Conservation (phyloP, 2,113 vertebrate species). For the Ailurus styani region DNA sequence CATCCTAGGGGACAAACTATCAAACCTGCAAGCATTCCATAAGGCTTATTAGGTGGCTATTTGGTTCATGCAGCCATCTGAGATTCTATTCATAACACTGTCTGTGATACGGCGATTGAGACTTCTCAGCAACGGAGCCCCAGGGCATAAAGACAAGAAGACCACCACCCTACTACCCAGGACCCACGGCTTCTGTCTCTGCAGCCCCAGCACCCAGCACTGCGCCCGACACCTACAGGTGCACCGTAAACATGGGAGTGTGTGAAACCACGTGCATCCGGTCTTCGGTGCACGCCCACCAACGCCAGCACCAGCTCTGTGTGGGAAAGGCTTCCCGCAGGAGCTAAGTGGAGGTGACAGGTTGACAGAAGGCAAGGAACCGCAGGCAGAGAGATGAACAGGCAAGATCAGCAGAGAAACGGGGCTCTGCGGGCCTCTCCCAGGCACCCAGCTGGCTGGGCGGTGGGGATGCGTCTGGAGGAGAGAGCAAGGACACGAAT, state of each 20-base stretch:
- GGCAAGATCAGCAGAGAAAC: not conserved
- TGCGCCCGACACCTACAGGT: not conserved
- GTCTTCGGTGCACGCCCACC: not conserved
- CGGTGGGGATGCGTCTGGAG: rapidly evolving
- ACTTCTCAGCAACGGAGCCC: not conserved
- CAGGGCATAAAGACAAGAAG: not conserved
- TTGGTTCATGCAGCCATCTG: too few relatives aligned
- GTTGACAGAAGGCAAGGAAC: not conserved
- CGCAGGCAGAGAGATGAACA: not conserved
- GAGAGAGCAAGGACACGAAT: not conserved
- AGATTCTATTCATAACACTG: too few relatives aligned
- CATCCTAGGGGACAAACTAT: not conserved
- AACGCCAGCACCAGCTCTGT: not conserved
- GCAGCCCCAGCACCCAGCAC: not conserved
- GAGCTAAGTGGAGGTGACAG: not conserved
- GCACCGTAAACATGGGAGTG: not conserved
- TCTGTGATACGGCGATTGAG: not conserved
- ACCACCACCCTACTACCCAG: not conserved
- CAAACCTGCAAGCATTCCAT: not conserved
- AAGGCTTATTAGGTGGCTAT: not conserved
- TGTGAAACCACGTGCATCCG: rapidly evolving
- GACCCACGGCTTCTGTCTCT: not conserved
- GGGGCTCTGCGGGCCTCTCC: not conserved
- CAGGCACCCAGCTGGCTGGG: not conserved
- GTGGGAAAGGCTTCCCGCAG: rapidly evolving